Conservation (phyloP, 2,888 invertebrate species). For the Panopea generosa region DNA sequence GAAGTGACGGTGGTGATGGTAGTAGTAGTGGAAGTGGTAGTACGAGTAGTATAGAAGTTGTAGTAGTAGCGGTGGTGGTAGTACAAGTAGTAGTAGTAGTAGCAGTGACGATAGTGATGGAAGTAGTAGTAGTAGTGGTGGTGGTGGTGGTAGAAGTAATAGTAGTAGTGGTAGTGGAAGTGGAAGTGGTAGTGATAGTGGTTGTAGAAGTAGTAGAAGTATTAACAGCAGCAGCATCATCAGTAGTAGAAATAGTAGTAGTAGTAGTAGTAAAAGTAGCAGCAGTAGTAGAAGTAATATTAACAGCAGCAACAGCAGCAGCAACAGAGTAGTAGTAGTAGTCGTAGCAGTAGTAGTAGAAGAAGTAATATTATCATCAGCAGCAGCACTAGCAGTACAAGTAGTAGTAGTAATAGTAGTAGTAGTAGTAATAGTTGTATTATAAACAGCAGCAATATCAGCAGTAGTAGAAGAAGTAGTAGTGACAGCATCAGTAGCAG, state of each 20-base stretch:
- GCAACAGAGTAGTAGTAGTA: background rate
- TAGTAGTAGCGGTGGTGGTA: slow-evolving; percentile 4
- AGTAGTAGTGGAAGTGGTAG: too few relatives aligned
- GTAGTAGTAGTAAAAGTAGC: too few relatives aligned
- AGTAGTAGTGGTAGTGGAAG: too few relatives aligned
- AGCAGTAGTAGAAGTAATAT: background rate
- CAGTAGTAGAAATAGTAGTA: too few relatives aligned
- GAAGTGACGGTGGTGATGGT: slow-evolving; percentile 3
- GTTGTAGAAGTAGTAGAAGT: background rate
- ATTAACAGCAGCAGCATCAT: too few relatives aligned
- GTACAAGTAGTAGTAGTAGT: too few relatives aligned
- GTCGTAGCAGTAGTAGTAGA: slow-evolving; percentile 18
- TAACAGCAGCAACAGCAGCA: too few relatives aligned
- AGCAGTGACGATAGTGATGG: too few relatives aligned
- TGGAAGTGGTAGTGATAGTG: too few relatives aligned
- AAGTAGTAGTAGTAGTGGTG: too few relatives aligned
- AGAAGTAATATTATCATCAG: too few relatives aligned
- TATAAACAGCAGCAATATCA: background rate
- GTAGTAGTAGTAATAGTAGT: slow-evolving; percentile 4
- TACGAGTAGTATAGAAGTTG: background rate
- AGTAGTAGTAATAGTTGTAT: background rate
- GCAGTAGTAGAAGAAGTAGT: slow-evolving; percentile 3
- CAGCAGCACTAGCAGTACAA: background rate
- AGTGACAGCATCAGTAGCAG: background rate
- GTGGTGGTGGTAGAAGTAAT: too few relatives aligned